Percentiles rank a stretch among this genome's conserved stretches.
phyloP scores from a whole-genome alignment of 2,797 vertebrate species.

The Taeniopygia guttata region DNA sequence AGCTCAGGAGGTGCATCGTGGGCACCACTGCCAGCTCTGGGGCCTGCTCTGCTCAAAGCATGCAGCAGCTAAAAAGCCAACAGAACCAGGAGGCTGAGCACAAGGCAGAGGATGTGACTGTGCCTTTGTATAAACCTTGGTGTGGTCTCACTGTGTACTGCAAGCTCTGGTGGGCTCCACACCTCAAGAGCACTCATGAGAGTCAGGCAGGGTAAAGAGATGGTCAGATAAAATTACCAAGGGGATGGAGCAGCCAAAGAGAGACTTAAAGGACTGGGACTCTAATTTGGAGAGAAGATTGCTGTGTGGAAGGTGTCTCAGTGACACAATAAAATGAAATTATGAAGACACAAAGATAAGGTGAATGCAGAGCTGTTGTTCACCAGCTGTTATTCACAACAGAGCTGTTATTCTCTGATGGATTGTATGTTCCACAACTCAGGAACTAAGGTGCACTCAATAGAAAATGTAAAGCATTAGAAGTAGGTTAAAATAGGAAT shows the following conservation, averaged over 20 bases:
- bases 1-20: accelerated
- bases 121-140: not conserved
- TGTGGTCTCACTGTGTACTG: not conserved
- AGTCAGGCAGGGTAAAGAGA: not conserved
- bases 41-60: not conserved
- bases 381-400: not conserved
- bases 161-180: not conserved
- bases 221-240: not conserved
- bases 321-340: not conserved
- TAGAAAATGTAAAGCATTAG: not conserved
- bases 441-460: not conserved
- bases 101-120: not conserved
- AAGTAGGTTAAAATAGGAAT: not conserved
- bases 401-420: no score
- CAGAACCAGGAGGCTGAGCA: not conserved
- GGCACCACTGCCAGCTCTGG: not conserved
- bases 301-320: not conserved
- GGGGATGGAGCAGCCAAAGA: not conserved
- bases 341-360: not conserved
- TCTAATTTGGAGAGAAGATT: not conserved
- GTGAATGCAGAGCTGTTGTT: not conserved
- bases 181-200: not conserved
- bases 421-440: not conserved
- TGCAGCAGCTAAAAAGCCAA: not conserved
- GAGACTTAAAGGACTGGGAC: not conserved